phyloP scores from a whole-genome alignment of 2,113 vertebrate species.

The Triplophysa tibetana region DNA sequence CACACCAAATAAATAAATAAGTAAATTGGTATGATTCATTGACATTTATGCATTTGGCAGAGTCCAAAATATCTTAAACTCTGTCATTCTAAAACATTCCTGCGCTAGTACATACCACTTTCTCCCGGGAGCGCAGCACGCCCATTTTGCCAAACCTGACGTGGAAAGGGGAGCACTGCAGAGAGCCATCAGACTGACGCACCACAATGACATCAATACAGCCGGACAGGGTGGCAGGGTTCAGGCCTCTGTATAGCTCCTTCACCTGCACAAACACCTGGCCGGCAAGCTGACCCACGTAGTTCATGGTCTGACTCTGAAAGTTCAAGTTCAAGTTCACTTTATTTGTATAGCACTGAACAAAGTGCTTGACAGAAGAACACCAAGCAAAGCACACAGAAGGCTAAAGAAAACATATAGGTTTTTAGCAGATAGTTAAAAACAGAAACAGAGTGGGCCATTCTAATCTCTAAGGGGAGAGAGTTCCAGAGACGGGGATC shows the following conservation, averaged over 20 bases:
- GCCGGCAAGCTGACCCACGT: constrained; percentile 95
- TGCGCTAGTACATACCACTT: constrained; percentile 83
- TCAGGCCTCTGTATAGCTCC: constrained; percentile 94
- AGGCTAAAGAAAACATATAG: too few species aligned
- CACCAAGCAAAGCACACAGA: too few species aligned
- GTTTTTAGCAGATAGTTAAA: too few species aligned
- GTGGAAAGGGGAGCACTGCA: constrained; percentile 95
- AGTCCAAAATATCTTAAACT: background rate
- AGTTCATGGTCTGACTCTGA: constrained; percentile 97
- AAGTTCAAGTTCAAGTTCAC: too few species aligned
- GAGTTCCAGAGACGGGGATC: too few species aligned
- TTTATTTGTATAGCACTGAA: too few species aligned
- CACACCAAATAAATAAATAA: background rate
- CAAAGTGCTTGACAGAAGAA: too few species aligned
- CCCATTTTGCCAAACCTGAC: constrained; percentile 98
- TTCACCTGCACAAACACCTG: constrained; percentile 98
- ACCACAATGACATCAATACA: constrained; percentile 96
- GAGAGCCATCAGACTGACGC: constrained; percentile 86
- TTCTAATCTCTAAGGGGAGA: too few species aligned
- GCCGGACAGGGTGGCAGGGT: constrained; percentile 91
- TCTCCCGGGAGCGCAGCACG: constrained; percentile 91
- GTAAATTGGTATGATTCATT: too few species aligned
- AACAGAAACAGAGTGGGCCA: too few species aligned
- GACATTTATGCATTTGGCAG: background rate
- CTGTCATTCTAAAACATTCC: background rate